Percentiles rank a stretch among this genome's conserved stretches.
Evolutionary conservation across 2,888 invertebrate genomes (phyloP).

Genomic region (Coenonympha glycerion): DNA sequence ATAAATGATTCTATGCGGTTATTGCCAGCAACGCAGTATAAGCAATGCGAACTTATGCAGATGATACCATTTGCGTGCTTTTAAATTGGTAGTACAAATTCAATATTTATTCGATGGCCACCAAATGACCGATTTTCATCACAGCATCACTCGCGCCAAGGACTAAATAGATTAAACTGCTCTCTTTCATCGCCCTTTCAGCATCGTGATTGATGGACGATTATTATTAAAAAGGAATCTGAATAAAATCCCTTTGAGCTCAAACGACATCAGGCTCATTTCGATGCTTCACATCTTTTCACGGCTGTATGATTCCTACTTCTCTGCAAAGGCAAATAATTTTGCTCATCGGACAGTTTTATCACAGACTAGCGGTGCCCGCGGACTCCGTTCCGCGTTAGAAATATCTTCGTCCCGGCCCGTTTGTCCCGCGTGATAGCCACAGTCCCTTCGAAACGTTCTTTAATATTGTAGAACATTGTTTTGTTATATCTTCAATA

Average conservation of each 20-base stretch:
- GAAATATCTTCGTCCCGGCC: too few species aligned
- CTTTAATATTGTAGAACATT: too few species aligned
- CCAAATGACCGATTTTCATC: neutral
- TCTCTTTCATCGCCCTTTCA: neutral
- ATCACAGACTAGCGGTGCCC: neutral
- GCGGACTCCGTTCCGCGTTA: too few species aligned
- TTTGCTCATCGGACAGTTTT: neutral
- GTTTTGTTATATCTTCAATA: too few species aligned
- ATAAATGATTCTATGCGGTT: too few species aligned
- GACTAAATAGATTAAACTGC: neutral
- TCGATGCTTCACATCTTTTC: conserved; percentile 6
- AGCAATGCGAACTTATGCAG: too few species aligned
- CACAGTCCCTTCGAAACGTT: too few species aligned
- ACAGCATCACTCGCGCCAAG: neutral
- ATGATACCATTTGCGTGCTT: too few species aligned
- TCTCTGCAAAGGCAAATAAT: conserved; percentile 1
- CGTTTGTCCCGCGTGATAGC: too few species aligned
- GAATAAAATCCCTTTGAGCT: conserved; percentile 7
- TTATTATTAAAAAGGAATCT: conserved; percentile 7
- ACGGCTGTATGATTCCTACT: neutral
- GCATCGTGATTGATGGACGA: conserved; percentile 2
- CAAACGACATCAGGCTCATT: neutral
- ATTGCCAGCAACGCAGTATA: too few species aligned
- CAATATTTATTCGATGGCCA: neutral
- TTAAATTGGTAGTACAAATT: neutral